A percentile compares a stretch with the other conserved stretches of the same genome.
Conservation (phyloP, 2,797 vertebrate genomes). For the Megalops cyprinoides region DNA sequence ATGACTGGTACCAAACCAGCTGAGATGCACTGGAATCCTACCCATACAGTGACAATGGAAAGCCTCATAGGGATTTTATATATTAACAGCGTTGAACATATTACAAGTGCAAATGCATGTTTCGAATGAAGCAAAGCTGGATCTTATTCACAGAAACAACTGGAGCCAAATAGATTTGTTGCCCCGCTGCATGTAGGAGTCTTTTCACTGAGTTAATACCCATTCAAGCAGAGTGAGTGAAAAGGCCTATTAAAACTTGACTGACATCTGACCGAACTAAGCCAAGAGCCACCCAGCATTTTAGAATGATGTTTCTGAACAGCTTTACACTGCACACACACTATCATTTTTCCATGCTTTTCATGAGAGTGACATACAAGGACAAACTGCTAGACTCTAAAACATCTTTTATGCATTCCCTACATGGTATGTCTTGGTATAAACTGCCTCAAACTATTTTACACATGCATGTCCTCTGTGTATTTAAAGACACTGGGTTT, state of each 20-base stretch:
- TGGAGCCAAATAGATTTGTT: background rate
- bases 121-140: slow-evolving; percentile 26
- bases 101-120: slow-evolving; percentile 34
- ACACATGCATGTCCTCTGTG: no score
- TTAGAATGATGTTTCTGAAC: background rate
- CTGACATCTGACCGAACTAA: background rate
- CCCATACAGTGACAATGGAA: no score
- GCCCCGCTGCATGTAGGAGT: background rate
- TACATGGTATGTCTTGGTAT: background rate
- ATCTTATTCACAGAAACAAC: background rate
- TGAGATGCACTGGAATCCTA: no score
- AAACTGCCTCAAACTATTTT: background rate
- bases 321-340: background rate
- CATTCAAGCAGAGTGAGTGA: slow-evolving; percentile 2
- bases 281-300: background rate
- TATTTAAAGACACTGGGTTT: no score
- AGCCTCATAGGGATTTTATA: slow-evolving; percentile 22
- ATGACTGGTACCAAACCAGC: no score
- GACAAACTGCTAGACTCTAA: background rate
- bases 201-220: background rate
- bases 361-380: background rate
- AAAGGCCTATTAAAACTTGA: background rate
- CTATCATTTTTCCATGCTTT: background rate
- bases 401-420: background rate
- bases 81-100: slow-evolving; percentile 38